Evolutionary conservation across 2,113 vertebrate species (phyloP), one percentile per base, ranked within the genome.

Genomic region (Lucifuga dentata): DNA sequence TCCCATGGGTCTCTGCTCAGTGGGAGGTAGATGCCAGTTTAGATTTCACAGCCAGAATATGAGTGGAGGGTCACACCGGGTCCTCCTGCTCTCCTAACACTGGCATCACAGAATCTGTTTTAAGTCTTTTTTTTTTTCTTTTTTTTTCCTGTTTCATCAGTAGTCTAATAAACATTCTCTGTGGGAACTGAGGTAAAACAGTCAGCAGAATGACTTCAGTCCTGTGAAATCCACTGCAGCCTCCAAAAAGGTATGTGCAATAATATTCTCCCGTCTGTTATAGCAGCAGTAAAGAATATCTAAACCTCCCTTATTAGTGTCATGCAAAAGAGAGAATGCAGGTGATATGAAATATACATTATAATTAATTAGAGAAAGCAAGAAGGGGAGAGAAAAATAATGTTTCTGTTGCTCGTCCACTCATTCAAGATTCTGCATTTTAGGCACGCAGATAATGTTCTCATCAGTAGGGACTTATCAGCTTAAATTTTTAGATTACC

Each of bases 71-170:
- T 73, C 51, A 74, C 24, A 8, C 12, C 3, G 10, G 67, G 36
- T 57, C 9, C 33, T 33, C 16, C 50, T 48, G 17, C n/a, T 45
- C 39, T 13, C 61, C 32, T 8, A 26, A 66, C 36, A n/a, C 53
- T 17, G 45, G 51, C 49, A 63, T 71, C 78, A 75, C 23, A 75
- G 63, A 68, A 75, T 67, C 69, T 60, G 66, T 74, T 62, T 74
- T 51, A 72, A 68, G 38, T 85, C 33, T 72, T 46, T 78, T 61
- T 73, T 69, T 69, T 17, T 46, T 15, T 53, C 44, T 69, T n/a
- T n/a, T n/a, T n/a, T n/a, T n/a, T n/a, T n/a, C n/a, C n/a, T n/a
- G n/a, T n/a, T 70, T 69, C 24, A 62, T 72, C 49, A 57, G 50
- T 10, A 57, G 19, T 51, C 32, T 76, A 58, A 65, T 60, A 64